Percentiles rank a stretch among this genome's conserved stretches.
Conservation (phyloP, 2,888 invertebrate genomes). For the Tetheella fluctuosa region DNA sequence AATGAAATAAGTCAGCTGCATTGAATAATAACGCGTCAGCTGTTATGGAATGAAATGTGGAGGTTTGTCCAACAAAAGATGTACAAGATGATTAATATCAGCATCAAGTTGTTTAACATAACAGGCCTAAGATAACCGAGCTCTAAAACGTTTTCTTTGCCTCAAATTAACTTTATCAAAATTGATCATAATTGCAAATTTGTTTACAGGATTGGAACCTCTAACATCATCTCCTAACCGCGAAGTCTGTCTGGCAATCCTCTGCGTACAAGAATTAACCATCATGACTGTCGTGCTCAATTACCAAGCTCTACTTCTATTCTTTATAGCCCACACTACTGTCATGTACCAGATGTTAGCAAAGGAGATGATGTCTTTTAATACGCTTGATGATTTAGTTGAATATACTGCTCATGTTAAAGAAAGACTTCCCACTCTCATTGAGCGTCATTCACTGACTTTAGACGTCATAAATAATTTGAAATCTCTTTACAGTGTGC, state of each 20-base stretch:
- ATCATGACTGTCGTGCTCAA: slow-evolving; percentile 55
- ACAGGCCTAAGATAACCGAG: no score
- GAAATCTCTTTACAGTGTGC: slow-evolving; percentile 60
- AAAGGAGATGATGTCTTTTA: slow-evolving; percentile 54
- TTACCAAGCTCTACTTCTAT: slow-evolving; percentile 62
- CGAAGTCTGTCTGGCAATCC: slow-evolving; percentile 55
- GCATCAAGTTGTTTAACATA: no score
- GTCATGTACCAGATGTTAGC: slow-evolving; percentile 62
- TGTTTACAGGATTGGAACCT: slow-evolving; percentile 60
- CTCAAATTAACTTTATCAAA: no score
- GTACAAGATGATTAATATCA: no score
- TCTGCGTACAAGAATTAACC: slow-evolving; percentile 50
- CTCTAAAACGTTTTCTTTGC: no score
- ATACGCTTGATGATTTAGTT: slow-evolving; percentile 33
- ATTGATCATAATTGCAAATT: not conserved
- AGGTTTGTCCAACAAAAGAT: no score
- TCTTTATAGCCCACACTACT: slow-evolving; percentile 66
- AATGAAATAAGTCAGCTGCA: no score
- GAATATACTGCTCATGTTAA: slow-evolving; percentile 41
- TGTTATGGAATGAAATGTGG: no score
- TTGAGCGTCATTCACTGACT: slow-evolving; percentile 53
- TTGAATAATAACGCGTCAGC: no score
- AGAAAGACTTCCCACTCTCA: slow-evolving; percentile 46
- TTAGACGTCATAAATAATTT: slow-evolving; percentile 53
- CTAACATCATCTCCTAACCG: slow-evolving; percentile 53